These are phyloP conservation scores for Nomada fabriciana DNA, from an alignment of 2,888 invertebrate genomes.

Conservation along the genomic window DNA sequence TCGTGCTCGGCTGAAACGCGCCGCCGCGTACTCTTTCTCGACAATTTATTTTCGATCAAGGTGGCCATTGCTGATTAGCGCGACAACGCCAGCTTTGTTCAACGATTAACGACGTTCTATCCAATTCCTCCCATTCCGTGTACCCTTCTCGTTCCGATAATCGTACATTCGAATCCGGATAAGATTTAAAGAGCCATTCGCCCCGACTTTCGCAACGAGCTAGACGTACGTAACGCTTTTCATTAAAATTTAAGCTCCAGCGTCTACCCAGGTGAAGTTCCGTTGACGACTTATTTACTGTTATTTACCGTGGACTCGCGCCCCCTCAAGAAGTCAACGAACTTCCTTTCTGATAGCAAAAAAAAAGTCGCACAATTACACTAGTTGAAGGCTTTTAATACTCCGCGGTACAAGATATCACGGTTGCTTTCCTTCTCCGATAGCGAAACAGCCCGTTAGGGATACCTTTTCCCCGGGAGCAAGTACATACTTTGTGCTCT, in stretches of 20 bases:
- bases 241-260: slow-evolving; percentile 63
- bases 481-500: slow-evolving; percentile 44
- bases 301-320: slow-evolving; percentile 35
- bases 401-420: neutral
- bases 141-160: slow-evolving; percentile 69
- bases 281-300: slow-evolving; percentile 30
- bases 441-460: slow-evolving; percentile 42
- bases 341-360: neutral
- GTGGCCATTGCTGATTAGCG: slow-evolving; percentile 72
- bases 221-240: slow-evolving; percentile 60
- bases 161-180: slow-evolving; percentile 71
- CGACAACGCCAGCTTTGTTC: slow-evolving; percentile 72
- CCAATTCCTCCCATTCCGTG: slow-evolving; percentile 74
- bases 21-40: slow-evolving; percentile 36
- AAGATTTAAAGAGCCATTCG: slow-evolving; percentile 73
- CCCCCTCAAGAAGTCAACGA: neutral
- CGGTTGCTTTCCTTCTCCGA: slow-evolving; percentile 23
- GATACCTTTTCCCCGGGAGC: slow-evolving; percentile 34
- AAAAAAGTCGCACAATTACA: slow-evolving; percentile 35
- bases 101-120: slow-evolving; percentile 74
- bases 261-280: slow-evolving; percentile 25
- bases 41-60: slow-evolving; percentile 74
- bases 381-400: slow-evolving; percentile 12
- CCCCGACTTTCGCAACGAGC: slow-evolving; percentile 56
- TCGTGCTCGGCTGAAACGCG: slow-evolving; percentile 68